A percentile compares a stretch with the other conserved stretches of the same genome.
Conservation (phyloP, 2,888 invertebrate genomes). For the Coelopa pilipes region DNA sequence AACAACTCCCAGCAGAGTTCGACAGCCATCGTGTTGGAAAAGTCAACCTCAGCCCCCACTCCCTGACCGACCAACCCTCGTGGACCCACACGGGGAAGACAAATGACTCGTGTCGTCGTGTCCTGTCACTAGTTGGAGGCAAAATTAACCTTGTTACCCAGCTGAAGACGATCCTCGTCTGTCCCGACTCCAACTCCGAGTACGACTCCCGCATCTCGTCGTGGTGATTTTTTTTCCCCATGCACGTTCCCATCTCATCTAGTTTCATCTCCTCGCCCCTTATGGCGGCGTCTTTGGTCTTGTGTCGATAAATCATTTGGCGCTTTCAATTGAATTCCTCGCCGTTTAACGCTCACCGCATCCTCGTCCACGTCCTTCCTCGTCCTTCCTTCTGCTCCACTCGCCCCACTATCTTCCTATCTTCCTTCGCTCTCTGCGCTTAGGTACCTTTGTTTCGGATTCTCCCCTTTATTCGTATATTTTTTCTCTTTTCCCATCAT, state of each 20-base stretch:
- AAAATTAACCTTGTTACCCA: constrained; percentile 66
- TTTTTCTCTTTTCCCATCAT: no score
- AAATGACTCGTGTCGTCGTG: constrained; percentile 58
- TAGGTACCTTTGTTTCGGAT: no score
- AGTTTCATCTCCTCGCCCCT: constrained; percentile 9
- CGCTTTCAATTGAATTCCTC: constrained; percentile 62
- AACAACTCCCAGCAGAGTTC: neutral
- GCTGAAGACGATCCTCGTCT: constrained; percentile 50
- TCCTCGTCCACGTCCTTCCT: no score
- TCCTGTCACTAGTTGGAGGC: constrained; percentile 39
- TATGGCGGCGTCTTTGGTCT: constrained; percentile 40
- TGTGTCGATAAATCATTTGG: constrained; percentile 62
- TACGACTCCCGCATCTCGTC: constrained; percentile 39
- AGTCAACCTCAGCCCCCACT: neutral
- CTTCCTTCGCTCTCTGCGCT: no score
- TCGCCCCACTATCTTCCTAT: no score
- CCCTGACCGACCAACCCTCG: neutral
- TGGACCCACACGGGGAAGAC: constrained; percentile 50
- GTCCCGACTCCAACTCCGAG: constrained; percentile 51
- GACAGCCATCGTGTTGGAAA: neutral
- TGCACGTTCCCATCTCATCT: constrained; percentile 30
- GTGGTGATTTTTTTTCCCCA: constrained; percentile 43
- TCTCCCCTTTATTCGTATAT: no score
- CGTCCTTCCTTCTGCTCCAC: no score
- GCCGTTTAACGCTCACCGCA: constrained; percentile 18